These are phyloP conservation scores for Pteria penguin DNA, from an alignment of 2,888 invertebrate species.

Conservation along the genomic window DNA sequence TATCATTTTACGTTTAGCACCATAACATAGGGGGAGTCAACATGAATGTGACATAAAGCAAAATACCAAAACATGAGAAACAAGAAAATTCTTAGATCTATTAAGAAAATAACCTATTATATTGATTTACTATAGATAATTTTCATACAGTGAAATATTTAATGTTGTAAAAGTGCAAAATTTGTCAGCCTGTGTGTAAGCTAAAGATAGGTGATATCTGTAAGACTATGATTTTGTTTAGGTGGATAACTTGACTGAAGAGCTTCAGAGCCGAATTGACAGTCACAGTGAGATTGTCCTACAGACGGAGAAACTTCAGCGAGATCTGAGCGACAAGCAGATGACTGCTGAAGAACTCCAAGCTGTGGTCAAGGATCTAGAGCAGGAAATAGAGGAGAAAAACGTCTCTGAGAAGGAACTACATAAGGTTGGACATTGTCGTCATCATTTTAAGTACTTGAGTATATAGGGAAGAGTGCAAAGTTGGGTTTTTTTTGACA, in stretches of 20 bases:
- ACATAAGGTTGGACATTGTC: too few relatives aligned
- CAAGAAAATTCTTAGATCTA: too few relatives aligned
- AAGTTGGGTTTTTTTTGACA: too few relatives aligned
- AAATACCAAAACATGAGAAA: too few relatives aligned
- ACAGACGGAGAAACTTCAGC: constrained; percentile 85
- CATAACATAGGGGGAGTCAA: too few relatives aligned
- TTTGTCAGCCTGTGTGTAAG: background rate
- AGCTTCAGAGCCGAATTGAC: constrained; percentile 80
- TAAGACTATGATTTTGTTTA: constrained; percentile 74
- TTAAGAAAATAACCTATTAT: too few relatives aligned
- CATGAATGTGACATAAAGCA: too few relatives aligned
- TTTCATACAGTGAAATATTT: background rate
- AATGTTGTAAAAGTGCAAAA: background rate
- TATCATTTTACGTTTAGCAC: too few relatives aligned
- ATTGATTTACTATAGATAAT: background rate
- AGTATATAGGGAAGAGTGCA: too few relatives aligned
- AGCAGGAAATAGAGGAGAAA: constrained; percentile 80
- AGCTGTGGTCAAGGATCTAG: constrained; percentile 75
- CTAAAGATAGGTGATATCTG: background rate
- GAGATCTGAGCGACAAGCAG: constrained; percentile 84
- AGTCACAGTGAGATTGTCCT: constrained; percentile 73
- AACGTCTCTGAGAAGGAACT: constrained; percentile 84
- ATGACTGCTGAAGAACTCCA: constrained; percentile 84
- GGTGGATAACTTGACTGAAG: constrained; percentile 90
- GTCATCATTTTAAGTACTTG: too few relatives aligned